Evolutionary conservation across 2,888 invertebrate genomes (phyloP).

Genomic region (Salticus scenicus): DNA sequence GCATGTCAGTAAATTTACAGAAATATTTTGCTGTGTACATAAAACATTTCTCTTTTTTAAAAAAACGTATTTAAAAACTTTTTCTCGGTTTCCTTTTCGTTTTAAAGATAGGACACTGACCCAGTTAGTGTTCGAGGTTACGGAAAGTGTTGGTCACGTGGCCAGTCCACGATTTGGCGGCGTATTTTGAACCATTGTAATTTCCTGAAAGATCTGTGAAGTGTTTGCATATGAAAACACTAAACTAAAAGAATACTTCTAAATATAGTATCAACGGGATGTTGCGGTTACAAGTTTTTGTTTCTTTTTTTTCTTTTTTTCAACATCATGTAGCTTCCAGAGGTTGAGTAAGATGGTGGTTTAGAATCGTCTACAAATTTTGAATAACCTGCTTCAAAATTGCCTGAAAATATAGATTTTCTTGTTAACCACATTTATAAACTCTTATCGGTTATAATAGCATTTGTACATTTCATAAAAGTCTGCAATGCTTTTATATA

Average conservation of each 20-base stretch:
- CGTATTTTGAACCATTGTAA: not conserved
- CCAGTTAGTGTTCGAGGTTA: conserved; percentile 54
- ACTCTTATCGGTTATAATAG: too few relatives aligned
- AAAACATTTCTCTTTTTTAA: not conserved
- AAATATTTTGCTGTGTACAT: too few relatives aligned
- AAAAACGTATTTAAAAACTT: too few relatives aligned
- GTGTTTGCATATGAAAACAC: conserved; percentile 13
- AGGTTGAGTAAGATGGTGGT: not conserved
- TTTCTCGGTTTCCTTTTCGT: conserved; percentile 10
- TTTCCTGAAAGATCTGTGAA: conserved; percentile 35
- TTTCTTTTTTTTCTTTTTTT: not conserved
- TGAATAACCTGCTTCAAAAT: too few relatives aligned
- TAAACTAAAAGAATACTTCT: not conserved
- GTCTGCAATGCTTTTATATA: too few relatives aligned
- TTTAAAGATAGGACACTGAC: conserved; percentile 51
- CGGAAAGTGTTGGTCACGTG: conserved; percentile 56
- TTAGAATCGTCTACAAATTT: too few relatives aligned
- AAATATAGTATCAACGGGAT: not conserved
- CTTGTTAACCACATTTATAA: too few relatives aligned
- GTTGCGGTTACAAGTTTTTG: not conserved
- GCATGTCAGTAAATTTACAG: too few relatives aligned
- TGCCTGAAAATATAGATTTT: too few relatives aligned
- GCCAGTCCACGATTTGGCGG: conserved; percentile 38
- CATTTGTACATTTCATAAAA: too few relatives aligned
- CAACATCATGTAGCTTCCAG: not conserved